Base-by-base conservation (phyloP, 2,113 vertebrate genomes). In the Charadrius vociferus region DNA sequence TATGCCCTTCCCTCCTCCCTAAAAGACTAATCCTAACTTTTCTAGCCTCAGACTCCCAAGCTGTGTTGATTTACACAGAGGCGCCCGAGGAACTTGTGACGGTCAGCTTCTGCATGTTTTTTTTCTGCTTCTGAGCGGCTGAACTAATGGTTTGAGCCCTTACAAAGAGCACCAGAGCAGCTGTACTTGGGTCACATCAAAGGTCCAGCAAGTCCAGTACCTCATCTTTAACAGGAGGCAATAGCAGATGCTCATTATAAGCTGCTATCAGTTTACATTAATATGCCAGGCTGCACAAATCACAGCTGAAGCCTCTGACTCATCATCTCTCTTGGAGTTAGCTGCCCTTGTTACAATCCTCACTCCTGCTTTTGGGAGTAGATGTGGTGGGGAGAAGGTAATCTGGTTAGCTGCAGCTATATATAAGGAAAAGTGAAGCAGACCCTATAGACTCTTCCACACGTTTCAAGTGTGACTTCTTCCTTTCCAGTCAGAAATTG, bases 231-330 rank as follows among this genome's bases (percentile, higher is more conserved):
- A 65, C 87, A 96, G 87, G 58, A 97, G 92, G 87, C 62, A 91
- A 90, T 39, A 80, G 71, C 96, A 96, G 95, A 96, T 96, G 96
- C 74, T 96, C 90, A 91, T 93, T 97, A 95, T 82, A 90, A 94
- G 81, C 92, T 73, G 58, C 84, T 96, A 96, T 97, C 96, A 82
- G 78, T 93, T 96, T 94, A 93, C 87, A 96, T 96, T 96, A 94
- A 86, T 94, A 93, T 93, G 92, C 96, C 92, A 94, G 84, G 81
- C 95, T 96, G 93, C 95, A 96, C 93, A 97, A 91, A 96, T 87
- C 95, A 94, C 93, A 95, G 81, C 93, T 87, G 95, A 97, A 97
- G 78, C 62, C 74, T 97, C 87, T 95, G 95, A 90, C 93, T 96
- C 96, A 91, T 91, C 90, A 34, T 93, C 87, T 90, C 7, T 90